Evolutionary conservation across 2,797 vertebrate genomes (phyloP), one percentile per base, ranked within the genome.

Genomic region (Poecilia velifera): DNA sequence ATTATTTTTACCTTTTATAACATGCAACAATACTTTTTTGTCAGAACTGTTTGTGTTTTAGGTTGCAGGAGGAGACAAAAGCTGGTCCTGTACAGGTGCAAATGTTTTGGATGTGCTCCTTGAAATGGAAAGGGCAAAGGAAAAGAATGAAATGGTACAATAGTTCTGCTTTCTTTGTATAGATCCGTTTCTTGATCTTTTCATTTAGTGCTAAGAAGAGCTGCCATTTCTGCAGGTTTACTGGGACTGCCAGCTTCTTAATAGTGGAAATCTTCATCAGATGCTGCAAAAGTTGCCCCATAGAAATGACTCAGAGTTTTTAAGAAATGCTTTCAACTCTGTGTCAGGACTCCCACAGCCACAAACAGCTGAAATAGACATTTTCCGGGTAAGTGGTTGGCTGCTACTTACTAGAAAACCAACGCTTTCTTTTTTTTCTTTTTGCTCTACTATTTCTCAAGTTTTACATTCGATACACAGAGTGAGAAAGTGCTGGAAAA

Each of bases 221-320:
- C 14, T 78, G n/a, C 45, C 77, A 1, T 82, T 76, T 20, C 79
- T 85, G 43, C 78, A 96, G 96, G 79, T 95, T 12, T 94, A 89
- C 85, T 96, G 96, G 96, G 94, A 96, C 49, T 82, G 91, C 14
- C 95, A 95, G 89, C 89, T 96, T 80, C 76, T 94, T 55, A 95
- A 93, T 73, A 82, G 64, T 49, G 87, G 90, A 66, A 88, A 88
- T 72, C 87, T 88, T 81, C 72, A 72, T 72, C 49, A 49, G 25
- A 47, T 22, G 4, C 36, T 66, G 39, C 82, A 84, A 31, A 18
- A 16, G 55, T 36, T 74, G 64, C 71, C 78, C 28, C 75, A 78
- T 57, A 81, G 53, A 47, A 77, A 43, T 77, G 28, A 88, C 4
- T 9, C 55, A 16, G 66, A 64, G 0, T 12, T 20, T 73, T 81